Evolutionary conservation across 2,888 invertebrate species (phyloP).

Genomic region (Spilarctia lutea): DNA sequence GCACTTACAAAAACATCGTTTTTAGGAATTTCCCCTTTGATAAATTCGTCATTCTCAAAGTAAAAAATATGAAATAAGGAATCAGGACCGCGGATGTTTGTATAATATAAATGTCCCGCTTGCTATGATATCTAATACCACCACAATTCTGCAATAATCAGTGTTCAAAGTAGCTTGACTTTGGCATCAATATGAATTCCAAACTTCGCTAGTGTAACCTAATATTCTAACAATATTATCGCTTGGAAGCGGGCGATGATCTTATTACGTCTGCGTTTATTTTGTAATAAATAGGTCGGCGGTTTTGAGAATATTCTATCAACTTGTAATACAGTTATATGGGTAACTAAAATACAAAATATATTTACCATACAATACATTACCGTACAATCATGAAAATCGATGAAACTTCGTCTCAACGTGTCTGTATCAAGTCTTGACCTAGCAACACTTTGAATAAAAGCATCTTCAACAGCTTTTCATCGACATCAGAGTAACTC

Average conservation of each 20-base stretch:
- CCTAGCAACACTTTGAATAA: no score
- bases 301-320: background rate
- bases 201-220: background rate
- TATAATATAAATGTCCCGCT: background rate
- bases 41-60: no score
- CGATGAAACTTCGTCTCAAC: background rate
- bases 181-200: background rate
- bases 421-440: no score
- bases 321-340: background rate
- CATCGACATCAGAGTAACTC: no score
- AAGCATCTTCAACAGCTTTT: no score
- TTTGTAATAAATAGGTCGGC: background rate
- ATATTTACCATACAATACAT: background rate
- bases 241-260: background rate
- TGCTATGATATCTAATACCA: background rate
- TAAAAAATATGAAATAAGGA: no score
- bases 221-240: background rate
- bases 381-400: background rate
- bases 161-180: background rate
- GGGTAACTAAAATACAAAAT: background rate
- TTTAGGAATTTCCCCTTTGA: no score
- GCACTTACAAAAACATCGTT: no score
- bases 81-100: no score
- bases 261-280: conserved; percentile 1
- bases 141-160: background rate